phyloP scores from a whole-genome alignment of 2,888 invertebrate genomes.

The Drosophila engyochracea region DNA sequence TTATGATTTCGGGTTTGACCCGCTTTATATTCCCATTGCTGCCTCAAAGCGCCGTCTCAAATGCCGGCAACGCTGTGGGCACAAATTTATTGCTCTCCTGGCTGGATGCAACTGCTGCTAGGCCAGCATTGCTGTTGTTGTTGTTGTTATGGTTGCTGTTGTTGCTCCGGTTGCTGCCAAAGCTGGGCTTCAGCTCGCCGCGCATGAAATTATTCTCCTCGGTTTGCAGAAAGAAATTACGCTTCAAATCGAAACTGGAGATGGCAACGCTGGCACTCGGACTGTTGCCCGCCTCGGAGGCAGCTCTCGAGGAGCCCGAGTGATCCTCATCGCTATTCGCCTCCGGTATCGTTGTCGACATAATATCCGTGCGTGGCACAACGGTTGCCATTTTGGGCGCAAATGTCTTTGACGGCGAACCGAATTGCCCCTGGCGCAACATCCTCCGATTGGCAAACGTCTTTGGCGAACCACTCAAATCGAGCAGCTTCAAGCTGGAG shows the following conservation, averaged over 20 bases:
- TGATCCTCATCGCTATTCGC: constrained; percentile 91
- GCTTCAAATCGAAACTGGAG: constrained; percentile 82
- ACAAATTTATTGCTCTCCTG: constrained; percentile 53
- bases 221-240: constrained; percentile 85
- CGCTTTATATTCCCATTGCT: constrained; percentile 21
- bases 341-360: constrained; percentile 94
- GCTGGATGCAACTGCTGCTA: constrained; percentile 1
- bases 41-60: constrained; percentile 80
- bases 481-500: constrained; percentile 88
- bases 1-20: constrained; percentile 67
- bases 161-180: constrained; percentile 42
- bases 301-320: constrained; percentile 87
- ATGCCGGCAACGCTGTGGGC: constrained; percentile 72
- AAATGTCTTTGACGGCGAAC: constrained; percentile 87
- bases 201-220: constrained; percentile 86
- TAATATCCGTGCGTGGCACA: constrained; percentile 89
- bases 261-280: constrained; percentile 56
- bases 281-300: constrained; percentile 80
- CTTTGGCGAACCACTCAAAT: constrained; percentile 90
- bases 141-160: constrained; percentile 5
- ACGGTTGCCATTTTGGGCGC: constrained; percentile 86
- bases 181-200: constrained; percentile 81
- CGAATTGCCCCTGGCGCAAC: constrained; percentile 86
- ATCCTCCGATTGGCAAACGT: constrained; percentile 89
- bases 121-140: neutral